Base-by-base conservation (phyloP, 2,113 vertebrate genomes). In the Murina feae region DNA sequence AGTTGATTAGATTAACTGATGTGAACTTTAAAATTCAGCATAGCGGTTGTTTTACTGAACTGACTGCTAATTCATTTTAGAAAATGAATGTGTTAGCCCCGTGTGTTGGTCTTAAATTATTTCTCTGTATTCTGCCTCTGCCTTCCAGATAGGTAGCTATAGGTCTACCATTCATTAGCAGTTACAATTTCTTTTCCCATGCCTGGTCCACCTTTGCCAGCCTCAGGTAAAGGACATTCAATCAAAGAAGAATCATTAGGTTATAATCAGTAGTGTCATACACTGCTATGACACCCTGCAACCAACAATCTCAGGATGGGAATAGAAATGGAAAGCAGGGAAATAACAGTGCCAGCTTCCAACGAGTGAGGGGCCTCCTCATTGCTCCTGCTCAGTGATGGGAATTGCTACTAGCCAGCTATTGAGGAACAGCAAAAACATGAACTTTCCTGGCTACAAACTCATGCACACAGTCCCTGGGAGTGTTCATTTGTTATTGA, bases 291-390 rank as follows among this genome's bases (percentile, higher is more conserved):
- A 92, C 79, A 78, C 17, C 10, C 23, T 23, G 55, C 9, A 81
- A 49, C 35, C 30, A 32, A 30, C 42, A n/a, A 16, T 63, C 53
- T 91, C 84, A n/a, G 74, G 82, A 71, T 30, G 23, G 63, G 55
- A 83, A 63, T 32, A 9, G 85, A 89, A 76, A 90, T 65, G 75
- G 84, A 90, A 97, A 93, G 79, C 3, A 90, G 49, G n/a, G 68
- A 91, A 96, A 93, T 85, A 39, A 84, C 86, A 55, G 82, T 92
- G 78, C 89, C 90, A 18, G 21, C 63, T 95, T 86, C 79, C 92
- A 93, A 76, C 5, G 20, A 44, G 60, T 23, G n/a, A 11, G 28
- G 35, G 14, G 37, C 69, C 32, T 90, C 72, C 53, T 47, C 12
- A 10, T 6, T 39, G 81, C 68, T 82, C 71, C 89, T 23, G 68